A percentile compares a stretch with the other conserved stretches of the same genome.
These are phyloP conservation scores for Lagodon rhomboides DNA, from an alignment of 2,797 vertebrate species.

Conservation along the genomic window DNA sequence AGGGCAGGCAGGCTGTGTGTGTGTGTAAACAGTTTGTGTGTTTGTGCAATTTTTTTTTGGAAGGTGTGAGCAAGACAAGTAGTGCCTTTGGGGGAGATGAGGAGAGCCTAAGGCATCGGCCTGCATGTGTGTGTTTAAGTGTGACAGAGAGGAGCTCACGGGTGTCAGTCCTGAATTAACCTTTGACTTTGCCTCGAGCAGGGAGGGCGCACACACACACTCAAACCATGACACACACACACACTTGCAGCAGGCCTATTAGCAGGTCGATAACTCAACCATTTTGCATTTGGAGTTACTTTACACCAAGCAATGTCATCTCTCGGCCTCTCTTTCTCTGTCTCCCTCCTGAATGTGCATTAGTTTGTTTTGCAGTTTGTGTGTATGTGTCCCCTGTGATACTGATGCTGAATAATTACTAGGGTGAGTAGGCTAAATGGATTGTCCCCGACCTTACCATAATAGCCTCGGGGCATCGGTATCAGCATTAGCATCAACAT, in stretches of 20 bases:
- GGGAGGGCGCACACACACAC: slow-evolving; percentile 4
- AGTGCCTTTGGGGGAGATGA: slow-evolving; percentile 33
- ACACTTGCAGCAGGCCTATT: slow-evolving; percentile 22
- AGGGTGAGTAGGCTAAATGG: slow-evolving; percentile 75
- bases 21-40: slow-evolving; percentile 20
- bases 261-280: slow-evolving; percentile 55
- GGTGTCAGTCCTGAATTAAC: slow-evolving; percentile 64
- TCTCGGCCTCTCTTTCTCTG: slow-evolving; percentile 13
- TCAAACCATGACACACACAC: slow-evolving; percentile 11
- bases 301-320: slow-evolving; percentile 54
- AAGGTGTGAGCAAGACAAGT: slow-evolving; percentile 37
- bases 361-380: slow-evolving; percentile 52
- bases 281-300: slow-evolving; percentile 62
- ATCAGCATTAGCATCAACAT: slow-evolving; percentile 51
- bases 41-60: slow-evolving; percentile 38
- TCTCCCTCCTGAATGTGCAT: slow-evolving; percentile 44
- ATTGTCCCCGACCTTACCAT: slow-evolving; percentile 62
- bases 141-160: slow-evolving; percentile 38
- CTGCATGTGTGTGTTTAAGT: slow-evolving; percentile 28
- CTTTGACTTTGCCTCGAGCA: slow-evolving; percentile 63
- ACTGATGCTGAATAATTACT: slow-evolving; percentile 77
- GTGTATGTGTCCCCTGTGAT: slow-evolving; percentile 57
- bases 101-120: slow-evolving; percentile 27
- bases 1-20: not conserved
- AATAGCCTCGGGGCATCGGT: slow-evolving; percentile 44